Evolutionary conservation across 1,140 invertebrate species (phyloP).

Genomic region (Alviniconcha marisindica): DNA sequence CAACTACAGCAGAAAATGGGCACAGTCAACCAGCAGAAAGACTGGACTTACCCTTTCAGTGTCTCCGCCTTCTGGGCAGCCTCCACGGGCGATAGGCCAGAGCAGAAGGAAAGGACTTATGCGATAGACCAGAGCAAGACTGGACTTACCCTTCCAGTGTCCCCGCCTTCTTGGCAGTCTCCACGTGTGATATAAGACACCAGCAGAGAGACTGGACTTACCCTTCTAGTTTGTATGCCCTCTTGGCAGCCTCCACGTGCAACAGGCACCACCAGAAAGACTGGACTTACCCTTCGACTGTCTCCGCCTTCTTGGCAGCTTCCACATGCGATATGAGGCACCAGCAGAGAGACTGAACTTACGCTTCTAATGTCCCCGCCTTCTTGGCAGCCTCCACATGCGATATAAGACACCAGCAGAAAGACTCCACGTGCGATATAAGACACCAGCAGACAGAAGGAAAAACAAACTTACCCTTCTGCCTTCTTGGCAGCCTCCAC

Average conservation of each 20-base stretch:
- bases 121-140: no score
- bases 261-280: background rate
- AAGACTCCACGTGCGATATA: slow-evolving; percentile 17
- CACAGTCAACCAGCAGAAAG: no score
- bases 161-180: no score
- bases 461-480: no score
- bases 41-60: slow-evolving; percentile 36
- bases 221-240: slow-evolving; percentile 40
- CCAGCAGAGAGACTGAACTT: background rate
- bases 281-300: no score
- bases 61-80: slow-evolving; percentile 37
- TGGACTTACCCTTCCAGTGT: no score
- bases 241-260: slow-evolving; percentile 32
- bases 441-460: background rate
- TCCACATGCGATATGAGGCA: no score
- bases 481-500: no score
- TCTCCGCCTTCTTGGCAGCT: no score
- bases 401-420: background rate
- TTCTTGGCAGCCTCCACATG: slow-evolving; percentile 33
- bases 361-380: slow-evolving; percentile 41
- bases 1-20: no score
- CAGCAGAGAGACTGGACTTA: background rate
- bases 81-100: slow-evolving; percentile 15
- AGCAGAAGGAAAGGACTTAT: slow-evolving; percentile 24
- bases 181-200: no score